Evolutionary conservation across 2,888 invertebrate species (phyloP).

Genomic region (Saturnia pavonia): DNA sequence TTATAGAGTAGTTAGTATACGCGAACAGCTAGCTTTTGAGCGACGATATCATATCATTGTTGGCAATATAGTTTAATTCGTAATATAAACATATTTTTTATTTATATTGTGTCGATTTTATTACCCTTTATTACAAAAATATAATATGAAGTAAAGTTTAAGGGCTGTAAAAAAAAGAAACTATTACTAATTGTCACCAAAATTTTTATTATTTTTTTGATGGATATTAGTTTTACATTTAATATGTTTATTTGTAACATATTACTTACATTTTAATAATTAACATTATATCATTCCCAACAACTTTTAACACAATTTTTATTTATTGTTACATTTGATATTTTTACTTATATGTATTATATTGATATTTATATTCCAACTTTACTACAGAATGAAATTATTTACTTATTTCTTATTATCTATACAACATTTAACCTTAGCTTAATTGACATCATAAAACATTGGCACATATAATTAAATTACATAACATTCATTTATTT

Average conservation of each 20-base stretch:
- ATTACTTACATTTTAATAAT: slow-evolving; percentile 28
- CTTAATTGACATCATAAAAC: slow-evolving; percentile 19
- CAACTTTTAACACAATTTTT: slow-evolving; percentile 23
- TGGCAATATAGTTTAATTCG: too few relatives aligned
- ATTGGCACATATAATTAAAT: slow-evolving; percentile 11
- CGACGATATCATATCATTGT: too few relatives aligned
- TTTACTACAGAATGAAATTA: not conserved
- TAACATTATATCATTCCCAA: slow-evolving; percentile 27
- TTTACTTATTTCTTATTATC: not conserved
- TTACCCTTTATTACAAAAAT: too few relatives aligned
- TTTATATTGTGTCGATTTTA: too few relatives aligned
- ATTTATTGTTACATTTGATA: not conserved
- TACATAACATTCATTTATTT: not conserved
- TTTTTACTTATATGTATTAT: not conserved
- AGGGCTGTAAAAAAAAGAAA: too few relatives aligned
- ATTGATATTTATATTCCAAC: not conserved
- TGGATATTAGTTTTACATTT: too few relatives aligned
- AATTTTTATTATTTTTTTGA: too few relatives aligned
- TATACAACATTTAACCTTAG: not conserved
- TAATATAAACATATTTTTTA: too few relatives aligned
- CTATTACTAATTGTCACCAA: too few relatives aligned
- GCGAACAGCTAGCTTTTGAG: too few relatives aligned
- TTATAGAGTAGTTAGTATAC: too few relatives aligned
- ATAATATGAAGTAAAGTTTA: too few relatives aligned
- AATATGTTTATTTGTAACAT: slow-evolving; percentile 8